Percentiles rank a stretch among this genome's conserved stretches.
phyloP scores from a whole-genome alignment of 2,113 vertebrate genomes.

The Cranoglanis bouderius region DNA sequence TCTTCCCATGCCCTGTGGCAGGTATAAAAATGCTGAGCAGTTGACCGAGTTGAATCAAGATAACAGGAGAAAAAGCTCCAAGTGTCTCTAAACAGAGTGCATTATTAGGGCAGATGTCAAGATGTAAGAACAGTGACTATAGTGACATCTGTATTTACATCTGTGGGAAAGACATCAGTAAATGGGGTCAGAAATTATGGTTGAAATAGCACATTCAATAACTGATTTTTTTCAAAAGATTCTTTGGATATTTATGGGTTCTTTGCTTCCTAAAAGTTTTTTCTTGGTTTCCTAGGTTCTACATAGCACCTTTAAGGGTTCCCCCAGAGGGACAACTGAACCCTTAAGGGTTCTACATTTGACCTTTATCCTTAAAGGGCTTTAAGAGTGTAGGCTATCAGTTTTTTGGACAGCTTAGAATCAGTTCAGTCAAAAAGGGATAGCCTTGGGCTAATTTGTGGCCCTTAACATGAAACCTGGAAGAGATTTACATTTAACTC shows the following conservation, averaged over 20 bases:
- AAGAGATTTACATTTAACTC: background rate
- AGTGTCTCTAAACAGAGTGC: background rate
- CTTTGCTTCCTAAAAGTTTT: background rate
- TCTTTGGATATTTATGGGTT: background rate
- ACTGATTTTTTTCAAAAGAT: background rate
- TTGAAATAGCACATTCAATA: background rate
- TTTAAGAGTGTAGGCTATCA: background rate
- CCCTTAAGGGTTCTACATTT: background rate
- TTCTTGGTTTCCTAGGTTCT: no score
- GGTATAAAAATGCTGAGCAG: background rate
- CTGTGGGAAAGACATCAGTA: background rate
- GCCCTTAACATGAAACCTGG: background rate
- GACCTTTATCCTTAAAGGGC: background rate
- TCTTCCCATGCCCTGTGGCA: background rate
- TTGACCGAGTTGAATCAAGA: background rate
- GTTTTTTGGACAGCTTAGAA: background rate
- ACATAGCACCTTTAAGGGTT: background rate
- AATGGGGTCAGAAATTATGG: background rate
- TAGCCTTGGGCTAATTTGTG: background rate
- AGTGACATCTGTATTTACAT: background rate
- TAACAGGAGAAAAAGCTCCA: background rate
- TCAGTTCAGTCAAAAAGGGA: background rate
- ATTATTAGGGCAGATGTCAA: background rate
- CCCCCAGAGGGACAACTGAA: background rate
- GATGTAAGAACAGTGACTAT: background rate